Evolutionary conservation across 2,888 invertebrate genomes (phyloP).

Genomic region (Pseudococcus longispinus): DNA sequence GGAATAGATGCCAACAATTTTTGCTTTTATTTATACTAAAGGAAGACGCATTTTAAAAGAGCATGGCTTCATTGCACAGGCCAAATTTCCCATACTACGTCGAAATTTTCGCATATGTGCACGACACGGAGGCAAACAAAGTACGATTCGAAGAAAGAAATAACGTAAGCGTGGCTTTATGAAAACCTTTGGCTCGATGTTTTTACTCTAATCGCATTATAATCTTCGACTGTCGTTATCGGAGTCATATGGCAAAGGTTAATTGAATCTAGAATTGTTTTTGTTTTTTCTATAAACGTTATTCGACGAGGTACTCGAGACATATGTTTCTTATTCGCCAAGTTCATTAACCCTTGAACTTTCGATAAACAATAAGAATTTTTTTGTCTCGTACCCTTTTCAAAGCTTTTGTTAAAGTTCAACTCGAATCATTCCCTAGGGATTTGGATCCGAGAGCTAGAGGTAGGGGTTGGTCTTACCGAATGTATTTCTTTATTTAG

Average conservation of each 20-base stretch:
- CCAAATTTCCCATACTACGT: neutral
- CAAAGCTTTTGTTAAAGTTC: constrained; percentile 7
- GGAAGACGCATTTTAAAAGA: neutral
- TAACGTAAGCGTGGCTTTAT: neutral
- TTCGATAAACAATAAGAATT: neutral
- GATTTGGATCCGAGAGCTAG: neutral
- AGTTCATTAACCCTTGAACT: constrained; percentile 16
- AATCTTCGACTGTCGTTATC: constrained; percentile 9
- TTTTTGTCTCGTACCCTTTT: neutral
- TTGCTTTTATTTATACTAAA: neutral
- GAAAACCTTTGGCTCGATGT: neutral
- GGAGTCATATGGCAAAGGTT: constrained; percentile 13
- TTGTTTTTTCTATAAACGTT: neutral
- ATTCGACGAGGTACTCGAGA: neutral
- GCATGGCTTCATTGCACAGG: neutral
- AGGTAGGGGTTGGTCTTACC: neutral
- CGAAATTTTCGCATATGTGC: neutral
- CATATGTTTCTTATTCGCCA: neutral
- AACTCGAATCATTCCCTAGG: neutral
- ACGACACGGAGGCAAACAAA: neutral
- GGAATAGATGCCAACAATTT: neutral
- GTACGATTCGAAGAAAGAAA: neutral
- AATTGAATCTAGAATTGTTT: constrained; percentile 30
- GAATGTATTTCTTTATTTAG: neutral
- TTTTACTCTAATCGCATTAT: constrained; percentile 13